Conservation (phyloP, 2,888 invertebrate genomes). For the Blastobasis adustella region DNA sequence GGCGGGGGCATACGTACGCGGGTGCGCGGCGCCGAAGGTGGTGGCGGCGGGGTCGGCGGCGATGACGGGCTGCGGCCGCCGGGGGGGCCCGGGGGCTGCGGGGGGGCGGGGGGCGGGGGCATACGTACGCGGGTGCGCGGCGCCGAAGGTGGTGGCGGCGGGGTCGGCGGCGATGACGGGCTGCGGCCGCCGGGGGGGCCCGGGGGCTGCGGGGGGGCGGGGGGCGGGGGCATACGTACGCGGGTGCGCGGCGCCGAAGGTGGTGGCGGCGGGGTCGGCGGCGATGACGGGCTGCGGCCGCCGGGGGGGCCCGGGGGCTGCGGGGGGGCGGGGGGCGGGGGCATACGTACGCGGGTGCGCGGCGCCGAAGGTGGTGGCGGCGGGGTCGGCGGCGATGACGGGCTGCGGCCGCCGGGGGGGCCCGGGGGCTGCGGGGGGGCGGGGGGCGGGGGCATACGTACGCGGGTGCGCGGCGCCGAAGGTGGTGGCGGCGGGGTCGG, state of each 20-base stretch:
- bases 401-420: background rate
- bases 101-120: conserved; percentile 49
- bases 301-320: too few species aligned
- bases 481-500: conserved; percentile 49
- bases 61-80: conserved; percentile 59
- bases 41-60: conserved; percentile 53
- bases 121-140: too few species aligned
- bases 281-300: conserved; percentile 60
- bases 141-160: background rate
- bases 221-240: conserved; percentile 17
- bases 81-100: too few species aligned
- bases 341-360: too few species aligned
- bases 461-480: conserved; percentile 40
- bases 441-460: conserved; percentile 6
- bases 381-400: too few species aligned
- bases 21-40: conserved; percentile 39
- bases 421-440: background rate
- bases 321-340: too few species aligned
- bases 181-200: background rate
- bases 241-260: conserved; percentile 39
- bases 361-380: background rate
- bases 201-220: background rate
- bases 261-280: conserved; percentile 51
- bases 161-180: too few species aligned
- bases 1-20: conserved; percentile 20